Percentiles rank a stretch among this genome's conserved stretches.
Evolutionary conservation across 30 jellyfish, hydroid and myxozoan species (phyloP).

Genomic region (Hydractinia echinata): DNA sequence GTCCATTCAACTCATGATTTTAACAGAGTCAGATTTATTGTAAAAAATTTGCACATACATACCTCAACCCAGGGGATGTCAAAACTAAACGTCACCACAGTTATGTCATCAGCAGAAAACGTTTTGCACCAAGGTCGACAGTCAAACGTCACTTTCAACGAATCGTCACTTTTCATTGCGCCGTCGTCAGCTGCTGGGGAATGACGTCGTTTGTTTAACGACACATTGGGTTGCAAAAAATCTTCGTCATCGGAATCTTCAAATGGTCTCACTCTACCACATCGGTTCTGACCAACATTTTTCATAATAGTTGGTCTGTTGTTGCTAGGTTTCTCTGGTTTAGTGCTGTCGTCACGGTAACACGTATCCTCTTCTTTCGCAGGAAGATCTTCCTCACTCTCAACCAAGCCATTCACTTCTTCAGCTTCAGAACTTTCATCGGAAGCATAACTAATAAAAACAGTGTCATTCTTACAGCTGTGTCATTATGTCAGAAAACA

Average conservation of each 20-base stretch:
- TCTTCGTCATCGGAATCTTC: neutral
- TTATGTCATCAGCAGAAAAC: neutral
- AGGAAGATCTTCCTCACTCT: constrained; percentile 20
- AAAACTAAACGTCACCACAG: neutral
- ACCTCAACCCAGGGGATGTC: constrained; percentile 2
- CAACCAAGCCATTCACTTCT: constrained; percentile 61
- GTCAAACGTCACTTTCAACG: neutral
- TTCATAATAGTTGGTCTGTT: too few species aligned
- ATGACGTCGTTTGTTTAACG: neutral
- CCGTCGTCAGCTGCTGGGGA: neutral
- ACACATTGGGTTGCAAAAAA: neutral
- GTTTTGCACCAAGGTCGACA: neutral
- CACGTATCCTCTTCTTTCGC: neutral
- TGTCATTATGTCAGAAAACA: too few species aligned
- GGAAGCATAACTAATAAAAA: neutral
- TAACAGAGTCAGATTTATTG: too few species aligned
- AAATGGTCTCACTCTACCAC: too few species aligned
- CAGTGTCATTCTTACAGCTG: neutral
- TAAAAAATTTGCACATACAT: neutral
- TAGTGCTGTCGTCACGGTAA: neutral
- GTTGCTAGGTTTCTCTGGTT: too few species aligned
- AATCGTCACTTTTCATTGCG: neutral
- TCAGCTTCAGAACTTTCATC: constrained; percentile 80
- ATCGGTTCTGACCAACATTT: too few species aligned
- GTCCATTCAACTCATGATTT: neutral